Evolutionary conservation across 1,140 invertebrate genomes (phyloP), one percentile per base, ranked within the genome.

Genomic region (Drosophila chauvacae): DNA sequence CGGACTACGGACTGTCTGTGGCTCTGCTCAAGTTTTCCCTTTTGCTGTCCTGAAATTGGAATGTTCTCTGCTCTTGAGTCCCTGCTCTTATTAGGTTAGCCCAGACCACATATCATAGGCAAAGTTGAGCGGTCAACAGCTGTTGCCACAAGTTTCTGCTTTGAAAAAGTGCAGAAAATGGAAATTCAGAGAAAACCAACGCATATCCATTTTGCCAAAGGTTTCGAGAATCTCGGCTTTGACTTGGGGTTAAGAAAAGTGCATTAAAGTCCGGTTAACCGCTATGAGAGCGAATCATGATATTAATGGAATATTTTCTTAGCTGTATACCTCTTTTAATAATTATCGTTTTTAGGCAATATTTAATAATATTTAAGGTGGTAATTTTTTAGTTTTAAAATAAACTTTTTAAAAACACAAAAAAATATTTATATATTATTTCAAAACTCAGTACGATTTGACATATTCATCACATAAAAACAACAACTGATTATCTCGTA

Each of bases 71-170:
- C 47, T 30, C 23, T 64, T 18, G 45, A 64, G 37, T 18, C 10
- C 35, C 35, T 39, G 33, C 20, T 26, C 28, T 66, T 53, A 70
- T 70, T 66, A 66, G 47, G 62, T 66, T 70, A 42, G 47, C 30
- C 47, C 61, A 53, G 39, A 35, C 66, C 61, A 66, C 66, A 55
- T 53, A 51, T 70, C 66, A 69, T 44, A 37, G 51, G 47, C 35
- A 42, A 55, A 39, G 59, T 41, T 69, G 28, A 16, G 60, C 14
- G 48, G 65, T 53, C 62, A 66, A 14, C 66, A 68, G 66, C n/a
- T 70, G 48, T 39, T 66, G 48, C 62, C 62, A 39, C 66, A 70
- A 68, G 20, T 51, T 55, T 68, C 18, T 51, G 20, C 11, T 13
- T 39, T 6, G 42, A 39, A 41, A 37, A 66, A 60, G 39, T 44